Percentiles rank a stretch among this genome's conserved stretches.
phyloP scores from a whole-genome alignment of 2,888 invertebrate species.

The Spilarctia lutea region DNA sequence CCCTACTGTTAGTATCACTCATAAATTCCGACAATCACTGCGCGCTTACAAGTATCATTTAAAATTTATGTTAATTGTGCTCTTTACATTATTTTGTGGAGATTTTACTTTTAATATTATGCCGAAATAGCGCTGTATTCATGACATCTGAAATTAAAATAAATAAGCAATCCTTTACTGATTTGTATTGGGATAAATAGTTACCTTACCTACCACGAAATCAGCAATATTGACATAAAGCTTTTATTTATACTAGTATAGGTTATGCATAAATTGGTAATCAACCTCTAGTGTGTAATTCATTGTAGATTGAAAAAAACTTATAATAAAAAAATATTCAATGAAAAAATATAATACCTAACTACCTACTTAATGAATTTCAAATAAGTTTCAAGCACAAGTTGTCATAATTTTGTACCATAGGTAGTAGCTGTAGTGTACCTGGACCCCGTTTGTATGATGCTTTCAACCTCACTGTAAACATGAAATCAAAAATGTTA shows the following conservation, averaged over 20 bases:
- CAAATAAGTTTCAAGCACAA: too few species aligned
- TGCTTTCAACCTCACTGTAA: background rate
- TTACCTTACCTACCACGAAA: too few species aligned
- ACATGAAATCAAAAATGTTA: background rate
- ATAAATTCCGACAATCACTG: constrained; percentile 21
- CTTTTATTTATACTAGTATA: too few species aligned
- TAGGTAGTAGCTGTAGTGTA: background rate
- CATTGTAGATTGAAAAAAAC: too few species aligned
- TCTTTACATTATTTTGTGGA: constrained; percentile 10
- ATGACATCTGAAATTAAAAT: background rate
- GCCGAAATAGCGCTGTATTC: constrained; percentile 7
- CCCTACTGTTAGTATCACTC: constrained; percentile 17
- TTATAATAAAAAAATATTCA: too few species aligned
- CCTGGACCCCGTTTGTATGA: background rate
- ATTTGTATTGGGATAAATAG: background rate
- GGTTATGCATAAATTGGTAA: too few species aligned
- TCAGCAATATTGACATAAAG: too few species aligned
- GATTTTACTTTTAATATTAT: constrained; percentile 1
- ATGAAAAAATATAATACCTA: too few species aligned
- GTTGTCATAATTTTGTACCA: background rate
- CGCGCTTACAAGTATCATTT: constrained; percentile 18
- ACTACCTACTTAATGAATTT: too few species aligned
- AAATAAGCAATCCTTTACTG: background rate
- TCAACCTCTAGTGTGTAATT: too few species aligned
- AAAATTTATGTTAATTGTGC: constrained; percentile 26